Percentiles rank a stretch among this genome's conserved stretches.
Conservation (phyloP, 2,113 vertebrate species). For the Anoplopoma fimbria region DNA sequence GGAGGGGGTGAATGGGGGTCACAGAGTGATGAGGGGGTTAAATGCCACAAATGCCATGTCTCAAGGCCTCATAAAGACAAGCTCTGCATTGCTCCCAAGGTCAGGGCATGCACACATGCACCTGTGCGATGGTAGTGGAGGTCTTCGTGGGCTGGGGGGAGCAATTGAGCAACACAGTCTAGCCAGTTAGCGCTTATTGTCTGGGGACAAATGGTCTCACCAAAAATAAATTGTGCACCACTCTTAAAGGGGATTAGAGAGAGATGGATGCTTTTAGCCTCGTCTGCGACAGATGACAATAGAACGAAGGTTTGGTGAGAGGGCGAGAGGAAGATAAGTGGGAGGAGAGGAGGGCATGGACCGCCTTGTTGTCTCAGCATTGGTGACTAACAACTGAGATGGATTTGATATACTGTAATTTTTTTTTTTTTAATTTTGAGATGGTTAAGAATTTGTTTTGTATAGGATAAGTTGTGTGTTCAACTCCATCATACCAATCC, state of each 20-base stretch:
- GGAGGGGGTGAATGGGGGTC: constrained; percentile 63
- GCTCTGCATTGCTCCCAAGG: constrained; percentile 79
- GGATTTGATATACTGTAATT: neutral
- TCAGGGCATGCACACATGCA: constrained; percentile 77
- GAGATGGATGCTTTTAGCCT: constrained; percentile 54
- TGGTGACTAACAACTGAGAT: neutral
- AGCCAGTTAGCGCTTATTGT: constrained; percentile 48
- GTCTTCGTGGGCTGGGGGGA: constrained; percentile 29
- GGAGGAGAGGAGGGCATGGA: neutral
- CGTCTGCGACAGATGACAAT: constrained; percentile 53
- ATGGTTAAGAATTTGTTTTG: too few relatives aligned
- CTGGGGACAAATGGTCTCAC: constrained; percentile 55
- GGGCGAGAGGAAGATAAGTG: neutral
- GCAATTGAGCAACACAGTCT: constrained; percentile 47
- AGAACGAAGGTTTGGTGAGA: constrained; percentile 11
- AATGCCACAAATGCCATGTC: constrained; percentile 83
- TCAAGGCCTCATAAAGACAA: constrained; percentile 80
- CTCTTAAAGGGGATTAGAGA: constrained; percentile 67
- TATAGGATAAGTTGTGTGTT: neutral
- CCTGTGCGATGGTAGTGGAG: constrained; percentile 69
- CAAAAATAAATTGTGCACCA: constrained; percentile 69
- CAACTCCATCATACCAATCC: neutral
- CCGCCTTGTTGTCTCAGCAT: neutral
- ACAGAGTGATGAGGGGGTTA: constrained; percentile 79
- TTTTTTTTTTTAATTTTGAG: too few relatives aligned